Evolutionary conservation across 2,888 invertebrate species (phyloP).

Genomic region (Agrilus mali): DNA sequence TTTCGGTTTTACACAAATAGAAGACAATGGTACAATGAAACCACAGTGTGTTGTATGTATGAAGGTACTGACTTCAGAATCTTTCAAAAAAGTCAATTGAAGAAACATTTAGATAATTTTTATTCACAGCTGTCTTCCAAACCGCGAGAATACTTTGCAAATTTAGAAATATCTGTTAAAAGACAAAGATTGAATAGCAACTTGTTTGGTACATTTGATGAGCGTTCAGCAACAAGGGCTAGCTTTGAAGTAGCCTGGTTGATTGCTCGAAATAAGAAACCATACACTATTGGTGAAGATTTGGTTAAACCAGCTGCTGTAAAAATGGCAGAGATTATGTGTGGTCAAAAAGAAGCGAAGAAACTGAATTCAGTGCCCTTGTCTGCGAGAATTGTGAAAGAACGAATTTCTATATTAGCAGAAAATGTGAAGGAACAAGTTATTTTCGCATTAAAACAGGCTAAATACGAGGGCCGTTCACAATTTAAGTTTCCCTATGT

Average conservation of each 20-base stretch:
- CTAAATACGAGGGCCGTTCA: too few relatives aligned
- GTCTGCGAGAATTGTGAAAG: slow-evolving; percentile 11
- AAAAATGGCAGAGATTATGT: slow-evolving; percentile 12
- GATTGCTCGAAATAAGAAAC: slow-evolving; percentile 10
- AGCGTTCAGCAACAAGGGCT: slow-evolving; percentile 15
- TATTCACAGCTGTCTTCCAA: slow-evolving; percentile 14
- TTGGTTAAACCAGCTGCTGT: slow-evolving; percentile 14
- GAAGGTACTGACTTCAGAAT: slow-evolving; percentile 16
- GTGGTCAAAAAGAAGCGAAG: slow-evolving; percentile 9
- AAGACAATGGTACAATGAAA: slow-evolving; percentile 14
- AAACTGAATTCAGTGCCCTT: slow-evolving; percentile 12
- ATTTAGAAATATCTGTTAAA: slow-evolving; percentile 16
- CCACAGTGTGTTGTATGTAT: slow-evolving; percentile 16
- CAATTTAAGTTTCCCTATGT: too few relatives aligned
- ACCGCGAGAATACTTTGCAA: slow-evolving; percentile 9
- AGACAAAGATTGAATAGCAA: slow-evolving; percentile 15
- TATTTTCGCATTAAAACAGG: slow-evolving; percentile 7
- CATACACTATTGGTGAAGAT: slow-evolving; percentile 12
- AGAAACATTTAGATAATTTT: slow-evolving; percentile 2
- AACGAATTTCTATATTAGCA: slow-evolving; percentile 10
- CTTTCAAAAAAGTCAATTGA: slow-evolving; percentile 15
- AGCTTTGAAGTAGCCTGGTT: slow-evolving; percentile 13
- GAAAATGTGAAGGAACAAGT: slow-evolving; percentile 6
- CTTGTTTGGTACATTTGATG: slow-evolving; percentile 13
- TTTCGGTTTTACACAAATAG: slow-evolving; percentile 16